Evolutionary conservation across 2,797 vertebrate genomes (phyloP).

Genomic region (Champsocephalus esox): DNA sequence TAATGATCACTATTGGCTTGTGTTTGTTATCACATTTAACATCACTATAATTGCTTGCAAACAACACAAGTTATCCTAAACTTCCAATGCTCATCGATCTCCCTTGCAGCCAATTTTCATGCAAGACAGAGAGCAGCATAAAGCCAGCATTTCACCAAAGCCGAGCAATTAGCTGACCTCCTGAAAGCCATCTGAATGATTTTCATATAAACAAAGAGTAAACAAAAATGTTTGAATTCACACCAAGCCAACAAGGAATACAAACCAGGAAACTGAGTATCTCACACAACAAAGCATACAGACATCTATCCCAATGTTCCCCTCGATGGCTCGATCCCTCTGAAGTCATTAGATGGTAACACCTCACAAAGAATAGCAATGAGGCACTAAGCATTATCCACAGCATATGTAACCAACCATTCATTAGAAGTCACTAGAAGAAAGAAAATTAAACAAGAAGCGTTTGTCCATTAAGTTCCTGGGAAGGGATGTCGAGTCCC

Average conservation of each 20-base stretch:
- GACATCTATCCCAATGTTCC: constrained; percentile 52
- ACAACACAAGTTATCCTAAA: constrained; percentile 37
- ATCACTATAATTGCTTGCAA: constrained; percentile 11
- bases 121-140: constrained; percentile 19
- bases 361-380: constrained; percentile 60
- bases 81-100: constrained; percentile 31
- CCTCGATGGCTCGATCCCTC: constrained; percentile 10
- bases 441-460: constrained; percentile 39
- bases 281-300: background rate
- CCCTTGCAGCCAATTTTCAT: constrained; percentile 33
- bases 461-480: constrained; percentile 49
- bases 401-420: constrained; percentile 30
- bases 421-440: constrained; percentile 34
- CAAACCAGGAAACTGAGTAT: constrained; percentile 27
- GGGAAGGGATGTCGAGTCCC: constrained; percentile 36
- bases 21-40: background rate
- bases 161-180: constrained; percentile 39
- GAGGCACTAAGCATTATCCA: constrained; percentile 39
- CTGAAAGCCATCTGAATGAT: constrained; percentile 15
- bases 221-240: constrained; percentile 27
- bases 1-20: background rate
- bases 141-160: constrained; percentile 24
- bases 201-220: constrained; percentile 14
- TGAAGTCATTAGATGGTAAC: constrained; percentile 48
- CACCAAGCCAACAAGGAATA: background rate